phyloP scores from a whole-genome alignment of 2,797 vertebrate genomes.

The Geotrypetes seraphini region DNA sequence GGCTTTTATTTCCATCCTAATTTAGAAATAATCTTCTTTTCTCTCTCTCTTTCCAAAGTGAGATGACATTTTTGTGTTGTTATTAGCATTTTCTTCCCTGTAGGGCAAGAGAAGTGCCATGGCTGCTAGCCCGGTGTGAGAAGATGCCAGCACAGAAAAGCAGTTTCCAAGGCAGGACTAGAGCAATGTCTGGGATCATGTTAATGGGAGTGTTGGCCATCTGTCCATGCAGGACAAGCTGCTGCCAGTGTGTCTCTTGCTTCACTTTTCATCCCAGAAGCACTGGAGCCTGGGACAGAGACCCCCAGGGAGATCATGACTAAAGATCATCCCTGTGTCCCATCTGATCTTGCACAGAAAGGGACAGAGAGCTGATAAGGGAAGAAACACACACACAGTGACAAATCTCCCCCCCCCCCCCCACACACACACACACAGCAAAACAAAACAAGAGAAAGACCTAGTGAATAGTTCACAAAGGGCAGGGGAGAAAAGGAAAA shows the following conservation, averaged over 20 bases:
- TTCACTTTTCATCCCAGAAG: slow-evolving; percentile 42
- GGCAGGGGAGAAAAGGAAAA: too few relatives aligned
- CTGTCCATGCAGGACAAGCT: slow-evolving; percentile 44
- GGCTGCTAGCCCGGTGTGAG: slow-evolving; percentile 35
- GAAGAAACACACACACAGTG: too few relatives aligned
- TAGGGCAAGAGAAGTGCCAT: slow-evolving; percentile 38
- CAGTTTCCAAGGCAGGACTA: slow-evolving; percentile 58
- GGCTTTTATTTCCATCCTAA: too few relatives aligned
- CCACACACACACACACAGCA: background rate
- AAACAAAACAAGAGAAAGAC: too few relatives aligned
- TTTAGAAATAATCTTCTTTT: too few relatives aligned
- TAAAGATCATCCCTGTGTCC: slow-evolving; percentile 30
- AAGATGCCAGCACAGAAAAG: slow-evolving; percentile 55
- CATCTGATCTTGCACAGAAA: slow-evolving; percentile 30
- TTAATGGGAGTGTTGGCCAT: slow-evolving; percentile 53
- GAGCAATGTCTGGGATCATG: slow-evolving; percentile 54
- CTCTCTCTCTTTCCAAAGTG: too few relatives aligned
- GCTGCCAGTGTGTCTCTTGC: slow-evolving; percentile 44
- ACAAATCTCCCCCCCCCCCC: too few relatives aligned
- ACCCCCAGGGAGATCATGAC: slow-evolving; percentile 38
- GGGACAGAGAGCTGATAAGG: slow-evolving; percentile 13
- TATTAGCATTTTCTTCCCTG: slow-evolving; percentile 33
- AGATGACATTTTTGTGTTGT: too few relatives aligned
- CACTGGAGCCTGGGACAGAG: slow-evolving; percentile 41
- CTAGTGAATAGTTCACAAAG: too few relatives aligned